phyloP scores from a whole-genome alignment of 2,888 invertebrate species.

The Aspidiotus rigidus region DNA sequence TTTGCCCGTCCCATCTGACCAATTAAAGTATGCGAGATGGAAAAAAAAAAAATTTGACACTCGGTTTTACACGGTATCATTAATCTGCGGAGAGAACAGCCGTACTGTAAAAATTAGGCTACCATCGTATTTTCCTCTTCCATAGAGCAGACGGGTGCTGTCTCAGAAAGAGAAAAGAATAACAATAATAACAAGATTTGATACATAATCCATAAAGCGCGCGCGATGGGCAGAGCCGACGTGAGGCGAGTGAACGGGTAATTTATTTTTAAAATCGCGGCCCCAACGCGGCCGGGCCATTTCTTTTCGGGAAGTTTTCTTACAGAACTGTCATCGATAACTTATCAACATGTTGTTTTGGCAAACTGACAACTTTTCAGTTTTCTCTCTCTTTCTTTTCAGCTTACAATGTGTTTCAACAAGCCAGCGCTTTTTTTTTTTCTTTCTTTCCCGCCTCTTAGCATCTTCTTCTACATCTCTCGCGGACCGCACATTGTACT shows the following conservation, averaged over 20 bases:
- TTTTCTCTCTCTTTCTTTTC: not conserved
- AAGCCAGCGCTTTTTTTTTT: too few relatives aligned
- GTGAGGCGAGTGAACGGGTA: constrained; percentile 3
- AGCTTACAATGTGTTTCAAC: too few relatives aligned
- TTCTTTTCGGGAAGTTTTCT: constrained; percentile 13
- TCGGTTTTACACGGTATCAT: too few relatives aligned
- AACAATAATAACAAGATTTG: constrained; percentile 9
- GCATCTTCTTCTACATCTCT: too few relatives aligned
- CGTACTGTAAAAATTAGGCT: too few relatives aligned
- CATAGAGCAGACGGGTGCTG: not conserved
- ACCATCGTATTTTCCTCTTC: too few relatives aligned
- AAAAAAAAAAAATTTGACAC: too few relatives aligned
- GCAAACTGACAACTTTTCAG: constrained; percentile 20
- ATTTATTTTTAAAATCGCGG: constrained; percentile 28
- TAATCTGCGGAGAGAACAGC: too few relatives aligned
- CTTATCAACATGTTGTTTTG: constrained; percentile 28
- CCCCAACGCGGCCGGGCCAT: constrained; percentile 12
- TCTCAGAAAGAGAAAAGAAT: not conserved
- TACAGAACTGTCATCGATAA: constrained; percentile 31
- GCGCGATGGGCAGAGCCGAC: not conserved
- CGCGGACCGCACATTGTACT: too few relatives aligned
- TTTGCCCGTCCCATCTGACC: too few relatives aligned
- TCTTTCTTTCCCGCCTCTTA: too few relatives aligned
- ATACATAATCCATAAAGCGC: constrained; percentile 19
- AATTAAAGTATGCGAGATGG: too few relatives aligned